A percentile compares a stretch with the other conserved stretches of the same genome.
Evolutionary conservation across 2,113 vertebrate genomes (phyloP).

Genomic region (Chitala chitala): DNA sequence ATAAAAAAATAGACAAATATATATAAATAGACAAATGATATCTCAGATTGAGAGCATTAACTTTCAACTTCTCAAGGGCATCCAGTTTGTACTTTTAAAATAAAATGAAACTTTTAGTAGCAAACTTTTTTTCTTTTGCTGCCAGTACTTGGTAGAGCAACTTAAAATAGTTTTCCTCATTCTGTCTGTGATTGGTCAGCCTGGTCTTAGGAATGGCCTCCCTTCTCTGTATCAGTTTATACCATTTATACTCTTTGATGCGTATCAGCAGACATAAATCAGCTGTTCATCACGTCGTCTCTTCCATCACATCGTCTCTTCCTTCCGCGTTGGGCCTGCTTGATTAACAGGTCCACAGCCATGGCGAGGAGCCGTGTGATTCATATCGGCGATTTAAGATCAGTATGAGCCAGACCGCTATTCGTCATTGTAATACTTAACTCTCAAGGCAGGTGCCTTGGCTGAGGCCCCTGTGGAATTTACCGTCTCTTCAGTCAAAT

Average conservation of each 20-base stretch:
- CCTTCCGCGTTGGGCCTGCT: background rate
- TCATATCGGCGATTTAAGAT: constrained; percentile 15
- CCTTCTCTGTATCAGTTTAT: background rate
- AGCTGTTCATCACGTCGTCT: background rate
- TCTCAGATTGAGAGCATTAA: too few species aligned
- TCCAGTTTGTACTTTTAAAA: too few species aligned
- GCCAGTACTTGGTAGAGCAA: too few species aligned
- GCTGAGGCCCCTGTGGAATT: constrained; percentile 9
- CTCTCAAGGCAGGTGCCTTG: background rate
- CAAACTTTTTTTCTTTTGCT: too few species aligned
- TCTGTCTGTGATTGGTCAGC: background rate
- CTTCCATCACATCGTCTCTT: background rate
- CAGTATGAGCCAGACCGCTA: background rate
- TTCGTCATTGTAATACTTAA: constrained; percentile 21
- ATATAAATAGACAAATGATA: too few species aligned
- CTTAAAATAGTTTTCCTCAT: background rate
- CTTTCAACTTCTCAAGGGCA: too few species aligned
- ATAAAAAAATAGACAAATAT: too few species aligned
- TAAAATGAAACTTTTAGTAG: too few species aligned
- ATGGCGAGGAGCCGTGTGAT: constrained; percentile 3
- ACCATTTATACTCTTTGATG: background rate
- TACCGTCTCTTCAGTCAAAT: constrained; percentile 13
- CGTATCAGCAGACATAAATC: constrained; percentile 4
- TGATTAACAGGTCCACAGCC: constrained; percentile 15
- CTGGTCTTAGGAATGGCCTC: background rate